Base-by-base conservation (phyloP, 2,113 vertebrate species). In the Anhinga anhinga region DNA sequence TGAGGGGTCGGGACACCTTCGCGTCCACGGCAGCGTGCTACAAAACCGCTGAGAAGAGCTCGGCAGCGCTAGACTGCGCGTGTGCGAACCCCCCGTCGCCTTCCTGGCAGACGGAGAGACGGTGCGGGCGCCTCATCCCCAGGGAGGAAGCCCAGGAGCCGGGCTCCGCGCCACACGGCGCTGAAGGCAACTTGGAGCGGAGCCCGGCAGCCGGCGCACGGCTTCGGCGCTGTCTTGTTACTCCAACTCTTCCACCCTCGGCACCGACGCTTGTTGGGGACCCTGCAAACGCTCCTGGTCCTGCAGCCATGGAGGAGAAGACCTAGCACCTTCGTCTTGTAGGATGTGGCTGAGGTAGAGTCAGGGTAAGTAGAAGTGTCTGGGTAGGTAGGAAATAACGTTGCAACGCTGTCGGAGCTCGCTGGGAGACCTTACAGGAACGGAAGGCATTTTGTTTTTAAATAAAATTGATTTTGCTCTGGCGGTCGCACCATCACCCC, bases 11-110 rank as follows among this genome's bases (percentile, higher is more conserved):
- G 45, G 65, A 50, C 15, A 21, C 32, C 63, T 80, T 25, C 36
- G 34, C 18, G 18, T 47, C 50, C 7, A 1, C 2, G 0, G 25
- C 44, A 34, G 10, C 2, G 1, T 19, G 73, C 56, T 15, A 30
- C 29, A 32, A 26, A 40, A 40, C 32, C 9, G 32, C 56, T 25
- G 65, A 44, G 50, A n/a, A 47, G 79, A 40, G 78, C 63, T 76
- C 4, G 2, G 47, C 42, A 34, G 70, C 2, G 19, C 47, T 25
- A 14, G 49, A 11, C 65, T 7, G 52, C 1, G 2, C 15, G 47
- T 9, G 61, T 47, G 30, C 2, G 21, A 66, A 23, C 50, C 56
- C 61, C 42, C 38, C 3, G 7, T 17, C 0, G 4, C 4, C 4
- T 53, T 88, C 36, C 63, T 8, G 0, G 20, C 34, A 42, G 86